Percentiles rank a stretch among this genome's conserved stretches.
These are phyloP conservation scores for Dreissena rostriformis DNA, from an alignment of 1,140 invertebrate genomes.

Conservation along the genomic window DNA sequence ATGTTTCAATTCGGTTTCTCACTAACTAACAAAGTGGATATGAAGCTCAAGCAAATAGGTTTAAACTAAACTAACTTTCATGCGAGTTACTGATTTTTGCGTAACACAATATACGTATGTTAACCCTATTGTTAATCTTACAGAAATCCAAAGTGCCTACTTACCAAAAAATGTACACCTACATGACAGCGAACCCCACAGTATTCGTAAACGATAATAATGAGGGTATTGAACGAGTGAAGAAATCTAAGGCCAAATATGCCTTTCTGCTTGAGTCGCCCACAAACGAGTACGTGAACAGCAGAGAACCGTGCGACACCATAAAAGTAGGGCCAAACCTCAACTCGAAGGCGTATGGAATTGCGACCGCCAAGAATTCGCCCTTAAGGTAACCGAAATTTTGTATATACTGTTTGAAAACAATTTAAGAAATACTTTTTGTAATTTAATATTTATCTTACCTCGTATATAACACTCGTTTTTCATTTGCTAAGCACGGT, in stretches of 20 bases:
- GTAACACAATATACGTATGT: too few relatives aligned
- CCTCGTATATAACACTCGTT: too few relatives aligned
- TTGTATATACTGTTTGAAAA: too few relatives aligned
- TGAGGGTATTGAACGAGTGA: slow-evolving; percentile 75
- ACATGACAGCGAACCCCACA: slow-evolving; percentile 85
- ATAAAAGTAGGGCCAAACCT: slow-evolving; percentile 95
- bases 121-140: slow-evolving; percentile 69
- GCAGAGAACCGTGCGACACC: slow-evolving; percentile 95
- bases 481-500: too few relatives aligned
- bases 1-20: too few relatives aligned
- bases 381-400: slow-evolving; percentile 87
- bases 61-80: too few relatives aligned
- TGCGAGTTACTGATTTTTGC: too few relatives aligned
- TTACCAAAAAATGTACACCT: slow-evolving; percentile 98
- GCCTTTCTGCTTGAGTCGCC: slow-evolving; percentile 96
- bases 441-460: too few relatives aligned
- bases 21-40: too few relatives aligned
- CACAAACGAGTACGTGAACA: slow-evolving; percentile 97
- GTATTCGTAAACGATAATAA: slow-evolving; percentile 73
- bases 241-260: slow-evolving; percentile 88
- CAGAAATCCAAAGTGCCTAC: slow-evolving; percentile 94
- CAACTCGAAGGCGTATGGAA: slow-evolving; percentile 96
- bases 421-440: too few relatives aligned
- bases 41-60: too few relatives aligned
- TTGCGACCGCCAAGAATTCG: slow-evolving; percentile 95